These are phyloP conservation scores for Eidolon helvum DNA, from an alignment of 2,113 vertebrate genomes.

Conservation along the genomic window DNA sequence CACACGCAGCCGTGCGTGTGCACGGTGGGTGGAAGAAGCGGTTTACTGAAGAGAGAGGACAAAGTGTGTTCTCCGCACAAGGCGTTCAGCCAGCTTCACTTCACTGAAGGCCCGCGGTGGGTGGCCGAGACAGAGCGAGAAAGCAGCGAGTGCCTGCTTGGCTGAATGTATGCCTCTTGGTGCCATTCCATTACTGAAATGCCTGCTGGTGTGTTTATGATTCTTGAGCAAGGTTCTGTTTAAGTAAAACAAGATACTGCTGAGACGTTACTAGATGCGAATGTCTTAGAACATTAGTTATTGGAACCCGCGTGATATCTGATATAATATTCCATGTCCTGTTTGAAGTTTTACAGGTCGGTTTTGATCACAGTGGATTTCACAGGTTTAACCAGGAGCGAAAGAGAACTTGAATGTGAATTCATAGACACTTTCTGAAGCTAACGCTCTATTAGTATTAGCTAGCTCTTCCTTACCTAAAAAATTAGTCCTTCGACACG, in stretches of 20 bases:
- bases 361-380: not conserved
- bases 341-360: not conserved
- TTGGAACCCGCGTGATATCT: not conserved
- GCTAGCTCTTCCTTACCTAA: not conserved
- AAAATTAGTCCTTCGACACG: not conserved
- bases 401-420: not conserved
- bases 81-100: not conserved
- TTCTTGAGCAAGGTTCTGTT: not conserved
- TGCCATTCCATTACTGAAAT: not conserved
- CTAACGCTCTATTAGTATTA: not conserved
- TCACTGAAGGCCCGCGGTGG: not conserved
- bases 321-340: not conserved
- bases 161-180: not conserved
- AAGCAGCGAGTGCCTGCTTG: not conserved
- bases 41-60: not conserved
- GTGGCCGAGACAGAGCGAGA: not conserved
- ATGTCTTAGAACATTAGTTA: not conserved
- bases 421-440: not conserved
- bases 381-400: not conserved
- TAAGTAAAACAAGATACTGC: not conserved
- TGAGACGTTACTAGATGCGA: not conserved
- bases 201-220: not conserved
- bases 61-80: not conserved
- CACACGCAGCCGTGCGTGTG: not conserved
- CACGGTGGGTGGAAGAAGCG: not conserved